Base-by-base conservation (phyloP, 2,888 invertebrate genomes). In the Zygogramma bicolorata region DNA sequence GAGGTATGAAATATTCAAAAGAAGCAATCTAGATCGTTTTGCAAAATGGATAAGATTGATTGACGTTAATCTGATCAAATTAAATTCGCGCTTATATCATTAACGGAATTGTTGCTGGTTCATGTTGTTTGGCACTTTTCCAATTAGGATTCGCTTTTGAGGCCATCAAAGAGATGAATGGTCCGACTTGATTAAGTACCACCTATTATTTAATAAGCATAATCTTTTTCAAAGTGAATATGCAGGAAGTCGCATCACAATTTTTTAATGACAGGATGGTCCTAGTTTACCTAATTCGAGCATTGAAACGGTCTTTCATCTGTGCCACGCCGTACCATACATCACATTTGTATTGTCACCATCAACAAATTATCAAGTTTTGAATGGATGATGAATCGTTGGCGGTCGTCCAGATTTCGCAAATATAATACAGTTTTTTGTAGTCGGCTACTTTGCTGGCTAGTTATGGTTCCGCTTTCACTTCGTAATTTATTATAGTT, bases 191-290 rank as follows among this genome's bases (percentile, higher is more conserved):
- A 63, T 46, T 63, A 46, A 63, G 46, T 42, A 10, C 63, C 20
- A 46, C 63, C 63, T 40, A 63, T 63, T 63, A 63, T 63, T 46
- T 22, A 63, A 63, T 63, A 63, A 46, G 29, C 27, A 25, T 46
- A 63, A 63, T 63, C 63, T 27, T 18, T 42, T 18, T 46, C 46
- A 25, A 53, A 22, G 53, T 27, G 53, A 53, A 25, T 18, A 27
- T n/a, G n/a, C 63, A 63, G 63, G 63, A 63, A 63, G 63, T 63
- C 27, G 46, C 13, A 27, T 53, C 25, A n/a, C 27, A 46, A 63
- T 63, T 63, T 46, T 46, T 53, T 53, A 53, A 42, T 49, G 46
- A 27, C 63, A 63, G 63, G 63, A 63, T 46, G 63, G 7, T 29
- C 46, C 15, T 46, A 46, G 63, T 63, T 63, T 29, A 46, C 25